These are phyloP conservation scores for Ariopsis seemanni DNA, from an alignment of 2,113 vertebrate species.

Conservation along the genomic window DNA sequence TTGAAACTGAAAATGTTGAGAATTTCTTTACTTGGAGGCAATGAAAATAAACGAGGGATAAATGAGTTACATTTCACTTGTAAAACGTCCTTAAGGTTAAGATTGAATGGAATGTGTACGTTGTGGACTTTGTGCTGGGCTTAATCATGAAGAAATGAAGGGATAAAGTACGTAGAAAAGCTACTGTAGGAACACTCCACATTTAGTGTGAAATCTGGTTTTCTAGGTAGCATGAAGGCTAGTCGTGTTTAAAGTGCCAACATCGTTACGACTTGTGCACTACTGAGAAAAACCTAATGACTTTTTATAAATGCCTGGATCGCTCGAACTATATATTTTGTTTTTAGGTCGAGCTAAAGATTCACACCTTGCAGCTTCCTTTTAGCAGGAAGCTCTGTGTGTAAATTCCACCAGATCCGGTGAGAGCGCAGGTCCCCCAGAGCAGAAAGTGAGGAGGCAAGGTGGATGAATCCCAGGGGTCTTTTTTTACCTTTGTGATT, in stretches of 20 bases:
- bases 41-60: neutral
- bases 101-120: neutral
- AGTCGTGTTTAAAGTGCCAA: neutral
- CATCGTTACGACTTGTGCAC: too few relatives aligned
- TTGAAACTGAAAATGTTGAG: too few relatives aligned
- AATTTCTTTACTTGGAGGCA: neutral
- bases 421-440: constrained; percentile 13
- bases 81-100: neutral
- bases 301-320: neutral
- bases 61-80: neutral
- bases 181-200: neutral
- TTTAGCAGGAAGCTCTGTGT: constrained; percentile 19
- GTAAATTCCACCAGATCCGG: constrained; percentile 34
- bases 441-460: constrained; percentile 37
- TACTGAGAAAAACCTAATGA: neutral
- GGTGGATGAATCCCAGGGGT: constrained; percentile 56
- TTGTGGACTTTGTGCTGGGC: neutral
- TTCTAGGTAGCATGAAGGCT: neutral
- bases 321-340: neutral
- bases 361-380: constrained; percentile 44
- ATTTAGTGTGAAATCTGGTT: neutral
- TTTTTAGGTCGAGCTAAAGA: neutral
- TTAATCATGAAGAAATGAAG: neutral
- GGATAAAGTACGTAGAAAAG: neutral
- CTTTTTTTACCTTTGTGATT: constrained; percentile 62